A percentile compares a stretch with the other conserved stretches of the same genome.
Evolutionary conservation across 2,113 vertebrate species (phyloP).

Genomic region (Rhinolophus sinicus): DNA sequence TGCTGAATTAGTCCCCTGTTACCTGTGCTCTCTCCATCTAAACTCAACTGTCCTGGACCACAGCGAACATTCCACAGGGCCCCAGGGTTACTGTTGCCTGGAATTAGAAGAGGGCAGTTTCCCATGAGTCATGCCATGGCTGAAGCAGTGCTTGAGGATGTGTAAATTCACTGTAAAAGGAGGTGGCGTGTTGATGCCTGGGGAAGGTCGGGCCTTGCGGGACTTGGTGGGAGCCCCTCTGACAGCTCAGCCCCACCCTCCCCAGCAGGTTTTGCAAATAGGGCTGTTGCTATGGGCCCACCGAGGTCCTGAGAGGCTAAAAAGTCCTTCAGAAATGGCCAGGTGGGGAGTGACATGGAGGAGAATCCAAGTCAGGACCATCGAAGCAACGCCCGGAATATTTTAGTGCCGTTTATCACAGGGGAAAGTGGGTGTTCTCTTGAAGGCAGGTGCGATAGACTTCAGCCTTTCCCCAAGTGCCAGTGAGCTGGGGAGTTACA

Average conservation of each 20-base stretch:
- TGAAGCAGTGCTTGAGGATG: accelerated
- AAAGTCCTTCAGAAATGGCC: neutral
- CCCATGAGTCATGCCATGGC: neutral
- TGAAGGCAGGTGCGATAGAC: neutral
- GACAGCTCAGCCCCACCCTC: neutral
- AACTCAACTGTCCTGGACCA: neutral
- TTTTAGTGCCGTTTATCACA: neutral
- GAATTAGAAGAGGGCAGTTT: neutral
- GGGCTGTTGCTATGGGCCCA: too few relatives aligned
- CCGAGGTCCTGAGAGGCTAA: neutral
- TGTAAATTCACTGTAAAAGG: neutral
- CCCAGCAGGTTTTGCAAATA: neutral
- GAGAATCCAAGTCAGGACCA: neutral
- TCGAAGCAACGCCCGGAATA: neutral
- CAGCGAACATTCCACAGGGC: neutral
- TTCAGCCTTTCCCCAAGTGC: neutral
- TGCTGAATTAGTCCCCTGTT: neutral
- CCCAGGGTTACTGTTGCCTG: neutral
- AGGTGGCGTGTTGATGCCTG: accelerated
- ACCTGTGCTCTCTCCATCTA: neutral
- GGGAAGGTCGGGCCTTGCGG: neutral
- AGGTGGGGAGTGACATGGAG: neutral
- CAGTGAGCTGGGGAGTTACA: neutral
- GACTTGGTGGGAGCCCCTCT: neutral
- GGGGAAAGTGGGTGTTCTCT: neutral